Base-by-base conservation (phyloP, 2,113 vertebrate genomes). In the Macquaria ambigua region DNA sequence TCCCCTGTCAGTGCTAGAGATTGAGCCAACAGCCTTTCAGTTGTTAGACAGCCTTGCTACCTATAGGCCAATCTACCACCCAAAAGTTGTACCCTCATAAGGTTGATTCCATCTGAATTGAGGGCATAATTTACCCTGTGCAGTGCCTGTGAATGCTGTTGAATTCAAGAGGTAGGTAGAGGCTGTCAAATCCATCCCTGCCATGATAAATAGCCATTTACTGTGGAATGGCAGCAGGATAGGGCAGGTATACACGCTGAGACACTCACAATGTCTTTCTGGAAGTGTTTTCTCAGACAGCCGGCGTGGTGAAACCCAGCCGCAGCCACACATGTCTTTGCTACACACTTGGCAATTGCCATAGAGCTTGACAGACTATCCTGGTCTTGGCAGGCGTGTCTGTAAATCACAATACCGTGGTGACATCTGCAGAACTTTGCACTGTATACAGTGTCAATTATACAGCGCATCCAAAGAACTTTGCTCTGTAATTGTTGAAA, bases 141-240 rank as follows among this genome's bases (percentile, higher is more conserved):
- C 90, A 75, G 77, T 48, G 56, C 71, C 71, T 73, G 90, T 85
- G 88, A 90, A 92, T 92, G 70, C 74, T 77, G 77, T 70, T 86
- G 85, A 87, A 85, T 92, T 79, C 76, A 82, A 81, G 72, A 66
- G 82, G 82, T 23, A 85, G 89, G 87, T 55, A 77, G 80, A 89
- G 69, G 68, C 90, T 94, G 93, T 95, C 93, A 94, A 81, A 93
- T 90, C 75, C 87, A 74, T 90, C 89, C 80, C 89, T 84, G 87
- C 89, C 89, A 89, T 93, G 92, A 93, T 94, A 93, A 94, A 94
- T 93, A 93, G 90, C 85, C 90, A 92, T 95, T 94, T 93, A 94
- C 87, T 87, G 91, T 88, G 69, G 77, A 84, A 89, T 87, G 92
- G 92, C 92, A 93, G 93, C 88, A 79, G 86, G 89, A 90, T 85